A percentile compares a stretch with the other conserved stretches of the same genome.
Conservation (phyloP, 2,113 vertebrate genomes). For the Marmota monax region DNA sequence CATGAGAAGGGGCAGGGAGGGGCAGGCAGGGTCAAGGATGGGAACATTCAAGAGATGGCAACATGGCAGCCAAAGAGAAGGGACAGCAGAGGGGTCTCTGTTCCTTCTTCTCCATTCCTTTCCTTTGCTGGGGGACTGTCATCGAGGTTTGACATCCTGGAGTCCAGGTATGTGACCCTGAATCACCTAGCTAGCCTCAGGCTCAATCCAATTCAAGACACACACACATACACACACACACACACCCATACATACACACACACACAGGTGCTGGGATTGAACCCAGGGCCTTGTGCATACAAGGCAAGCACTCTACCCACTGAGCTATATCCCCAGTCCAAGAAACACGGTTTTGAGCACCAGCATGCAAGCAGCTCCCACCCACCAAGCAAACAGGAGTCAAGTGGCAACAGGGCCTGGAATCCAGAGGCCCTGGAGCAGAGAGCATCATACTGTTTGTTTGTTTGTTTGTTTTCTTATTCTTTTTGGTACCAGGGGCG, state of each 20-base stretch:
- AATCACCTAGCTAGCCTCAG: not conserved
- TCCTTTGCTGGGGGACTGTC: not conserved
- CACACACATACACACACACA: too few relatives aligned
- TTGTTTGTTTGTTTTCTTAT: too few relatives aligned
- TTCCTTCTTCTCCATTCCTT: not conserved
- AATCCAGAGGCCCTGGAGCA: not conserved
- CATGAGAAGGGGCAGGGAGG: not conserved
- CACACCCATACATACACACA: too few relatives aligned
- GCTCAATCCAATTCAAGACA: not conserved
- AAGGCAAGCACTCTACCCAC: too few relatives aligned
- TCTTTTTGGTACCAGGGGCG: too few relatives aligned
- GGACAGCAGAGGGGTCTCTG: rapidly evolving
- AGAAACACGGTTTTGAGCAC: not conserved
- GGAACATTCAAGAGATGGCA: not conserved
- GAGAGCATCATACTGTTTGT: not conserved
- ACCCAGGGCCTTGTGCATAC: too few relatives aligned
- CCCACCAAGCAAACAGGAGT: not conserved
- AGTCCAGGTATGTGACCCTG: not conserved
- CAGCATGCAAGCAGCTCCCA: too few relatives aligned
- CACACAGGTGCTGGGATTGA: too few relatives aligned
- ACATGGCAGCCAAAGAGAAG: not conserved
- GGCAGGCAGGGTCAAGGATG: not conserved
- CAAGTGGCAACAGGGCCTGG: not conserved
- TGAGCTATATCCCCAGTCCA: too few relatives aligned
- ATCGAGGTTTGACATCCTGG: not conserved